phyloP scores from a whole-genome alignment of 2,797 vertebrate genomes.

The Pogoniulus pusillus region DNA sequence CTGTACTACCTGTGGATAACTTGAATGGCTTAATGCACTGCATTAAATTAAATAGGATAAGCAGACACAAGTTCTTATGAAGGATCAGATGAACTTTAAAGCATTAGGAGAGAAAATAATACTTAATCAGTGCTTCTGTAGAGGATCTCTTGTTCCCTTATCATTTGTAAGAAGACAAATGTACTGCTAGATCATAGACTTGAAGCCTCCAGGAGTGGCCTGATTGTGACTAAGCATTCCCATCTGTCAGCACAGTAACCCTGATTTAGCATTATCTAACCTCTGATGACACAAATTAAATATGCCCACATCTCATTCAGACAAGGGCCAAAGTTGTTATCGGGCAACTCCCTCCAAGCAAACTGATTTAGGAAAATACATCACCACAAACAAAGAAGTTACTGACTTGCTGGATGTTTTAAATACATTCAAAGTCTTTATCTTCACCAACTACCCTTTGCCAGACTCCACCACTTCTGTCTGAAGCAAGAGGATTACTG shows the following conservation, averaged over 20 bases:
- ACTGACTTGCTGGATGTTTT: background rate
- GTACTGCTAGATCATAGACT: background rate
- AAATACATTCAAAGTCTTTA: background rate
- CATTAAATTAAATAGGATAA: constrained; percentile 41
- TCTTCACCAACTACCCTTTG: background rate
- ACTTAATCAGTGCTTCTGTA: constrained; percentile 5
- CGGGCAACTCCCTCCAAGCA: background rate
- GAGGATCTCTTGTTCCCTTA: background rate
- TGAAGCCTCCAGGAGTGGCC: background rate
- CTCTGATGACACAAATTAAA: constrained; percentile 50
- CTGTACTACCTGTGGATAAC: background rate
- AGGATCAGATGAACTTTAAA: background rate
- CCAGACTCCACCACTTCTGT: background rate
- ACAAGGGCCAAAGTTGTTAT: background rate
- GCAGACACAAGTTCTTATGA: background rate
- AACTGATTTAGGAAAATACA: constrained; percentile 5
- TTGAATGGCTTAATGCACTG: constrained; percentile 17
- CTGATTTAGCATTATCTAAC: constrained; percentile 49
- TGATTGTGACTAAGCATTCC: constrained; percentile 30
- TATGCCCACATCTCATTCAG: constrained; percentile 19
- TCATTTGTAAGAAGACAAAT: constrained; percentile 35
- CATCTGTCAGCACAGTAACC: constrained; percentile 2
- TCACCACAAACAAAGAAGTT: background rate
- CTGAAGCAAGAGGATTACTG: background rate
- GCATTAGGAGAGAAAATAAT: constrained; percentile 3